These are phyloP conservation scores for Drosophila setosimentum DNA, from an alignment of 2,888 invertebrate genomes.

Conservation along the genomic window DNA sequence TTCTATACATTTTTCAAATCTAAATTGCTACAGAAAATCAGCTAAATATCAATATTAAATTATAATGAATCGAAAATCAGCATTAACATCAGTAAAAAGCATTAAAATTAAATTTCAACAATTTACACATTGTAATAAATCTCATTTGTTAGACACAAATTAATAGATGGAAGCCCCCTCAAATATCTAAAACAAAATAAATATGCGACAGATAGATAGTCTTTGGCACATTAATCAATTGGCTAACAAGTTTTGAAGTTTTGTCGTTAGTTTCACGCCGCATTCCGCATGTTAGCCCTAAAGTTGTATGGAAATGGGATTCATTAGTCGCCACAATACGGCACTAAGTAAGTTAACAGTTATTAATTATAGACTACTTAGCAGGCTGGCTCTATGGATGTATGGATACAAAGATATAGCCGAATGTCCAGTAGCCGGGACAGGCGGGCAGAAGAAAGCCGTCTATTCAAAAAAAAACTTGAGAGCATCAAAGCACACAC, in stretches of 20 bases:
- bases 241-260: conserved; percentile 37
- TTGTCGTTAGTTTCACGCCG: conserved; percentile 36
- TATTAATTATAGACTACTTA: conserved; percentile 63
- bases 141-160: conserved; percentile 19
- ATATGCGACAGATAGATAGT: conserved; percentile 7
- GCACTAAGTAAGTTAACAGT: conserved; percentile 69
- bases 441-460: conserved; percentile 40
- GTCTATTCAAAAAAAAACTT: conserved; percentile 58
- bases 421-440: conserved; percentile 60
- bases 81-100: neutral
- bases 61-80: neutral
- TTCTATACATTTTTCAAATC: neutral
- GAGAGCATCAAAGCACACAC: conserved; percentile 57
- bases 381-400: conserved; percentile 8
- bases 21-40: neutral
- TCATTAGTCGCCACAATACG: conserved; percentile 67
- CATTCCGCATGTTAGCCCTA: conserved; percentile 35
- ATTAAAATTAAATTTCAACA: neutral
- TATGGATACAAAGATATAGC: conserved; percentile 1
- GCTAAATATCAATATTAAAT: neutral
- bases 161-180: conserved; percentile 6
- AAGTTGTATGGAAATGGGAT: conserved; percentile 57
- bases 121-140: conserved; percentile 3
- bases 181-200: conserved; percentile 8
- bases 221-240: conserved; percentile 40